These are phyloP conservation scores for Symphodus melops DNA, from an alignment of 2,113 vertebrate genomes.

Conservation along the genomic window DNA sequence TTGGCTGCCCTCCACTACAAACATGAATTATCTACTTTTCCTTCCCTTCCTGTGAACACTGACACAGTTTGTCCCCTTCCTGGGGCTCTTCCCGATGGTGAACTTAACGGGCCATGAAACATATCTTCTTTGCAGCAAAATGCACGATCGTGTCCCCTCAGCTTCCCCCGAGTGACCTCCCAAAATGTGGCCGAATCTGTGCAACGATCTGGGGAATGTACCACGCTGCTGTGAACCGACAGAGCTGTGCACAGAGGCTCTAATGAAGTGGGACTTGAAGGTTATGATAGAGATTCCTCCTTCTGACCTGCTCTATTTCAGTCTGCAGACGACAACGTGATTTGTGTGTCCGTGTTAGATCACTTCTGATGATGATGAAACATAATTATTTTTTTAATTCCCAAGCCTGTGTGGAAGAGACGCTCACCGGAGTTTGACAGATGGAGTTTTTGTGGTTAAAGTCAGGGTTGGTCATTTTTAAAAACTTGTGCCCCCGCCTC, in stretches of 20 bases:
- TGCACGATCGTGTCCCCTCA: not conserved
- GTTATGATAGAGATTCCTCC: conserved; percentile 44
- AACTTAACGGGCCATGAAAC: too few species aligned
- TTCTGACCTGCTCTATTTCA: not conserved
- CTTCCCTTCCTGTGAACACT: not conserved
- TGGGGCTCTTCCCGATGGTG: not conserved
- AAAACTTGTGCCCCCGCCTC: too few species aligned
- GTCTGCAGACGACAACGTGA: not conserved
- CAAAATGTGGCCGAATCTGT: conserved; percentile 2
- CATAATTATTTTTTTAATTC: too few species aligned
- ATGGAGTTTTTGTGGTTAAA: too few species aligned
- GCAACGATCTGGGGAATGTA: conserved; percentile 56
- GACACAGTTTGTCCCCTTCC: not conserved
- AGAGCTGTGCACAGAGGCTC: conserved; percentile 17
- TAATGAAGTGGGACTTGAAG: conserved; percentile 38
- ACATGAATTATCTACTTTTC: not conserved
- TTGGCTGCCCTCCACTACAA: conserved; percentile 11
- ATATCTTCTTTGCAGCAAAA: not conserved
- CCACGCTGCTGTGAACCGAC: conserved; percentile 55
- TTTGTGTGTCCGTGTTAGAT: too few species aligned
- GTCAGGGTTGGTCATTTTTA: too few species aligned
- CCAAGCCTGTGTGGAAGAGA: too few species aligned
- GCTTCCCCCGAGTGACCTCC: not conserved
- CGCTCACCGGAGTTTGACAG: too few species aligned
- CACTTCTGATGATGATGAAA: too few species aligned